phyloP scores from a whole-genome alignment of 1,140 invertebrate species.

The Hydropsyche tenuis region DNA sequence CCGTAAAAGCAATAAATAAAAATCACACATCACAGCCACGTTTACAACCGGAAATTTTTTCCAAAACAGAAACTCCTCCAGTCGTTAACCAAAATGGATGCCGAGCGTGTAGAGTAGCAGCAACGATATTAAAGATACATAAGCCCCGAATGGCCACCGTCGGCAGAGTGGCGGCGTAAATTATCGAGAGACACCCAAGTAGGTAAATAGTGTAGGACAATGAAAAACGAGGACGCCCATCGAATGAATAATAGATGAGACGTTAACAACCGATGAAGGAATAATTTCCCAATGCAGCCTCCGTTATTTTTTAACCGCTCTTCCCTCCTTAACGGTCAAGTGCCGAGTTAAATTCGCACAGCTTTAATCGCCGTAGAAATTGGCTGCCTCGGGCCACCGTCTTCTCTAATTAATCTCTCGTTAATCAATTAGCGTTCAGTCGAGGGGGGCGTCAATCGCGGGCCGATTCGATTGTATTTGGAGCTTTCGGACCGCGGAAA shows the following conservation, averaged over 20 bases:
- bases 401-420: constrained; percentile 27
- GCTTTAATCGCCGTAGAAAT: too few species aligned
- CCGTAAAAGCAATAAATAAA: too few species aligned
- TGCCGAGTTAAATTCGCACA: too few species aligned
- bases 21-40: too few species aligned
- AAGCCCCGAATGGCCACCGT: not conserved
- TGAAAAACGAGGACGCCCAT: not conserved
- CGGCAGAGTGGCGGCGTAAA: not conserved
- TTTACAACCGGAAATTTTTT: too few species aligned
- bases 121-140: constrained; percentile 23
- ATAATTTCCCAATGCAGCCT: too few species aligned
- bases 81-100: not conserved
- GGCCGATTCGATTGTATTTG: too few species aligned
- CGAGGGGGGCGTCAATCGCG: not conserved
- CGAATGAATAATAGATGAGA: constrained; percentile 5
- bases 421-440: constrained; percentile 21
- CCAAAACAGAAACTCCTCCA: not conserved
- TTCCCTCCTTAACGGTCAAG: too few species aligned
- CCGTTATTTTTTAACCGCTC: too few species aligned
- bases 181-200: constrained; percentile 8
- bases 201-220: not conserved
- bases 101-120: not conserved
- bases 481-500: not conserved
- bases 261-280: too few species aligned
- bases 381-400: not conserved